Conservation (phyloP, 2,797 vertebrate genomes). For the Prunella strophiata region DNA sequence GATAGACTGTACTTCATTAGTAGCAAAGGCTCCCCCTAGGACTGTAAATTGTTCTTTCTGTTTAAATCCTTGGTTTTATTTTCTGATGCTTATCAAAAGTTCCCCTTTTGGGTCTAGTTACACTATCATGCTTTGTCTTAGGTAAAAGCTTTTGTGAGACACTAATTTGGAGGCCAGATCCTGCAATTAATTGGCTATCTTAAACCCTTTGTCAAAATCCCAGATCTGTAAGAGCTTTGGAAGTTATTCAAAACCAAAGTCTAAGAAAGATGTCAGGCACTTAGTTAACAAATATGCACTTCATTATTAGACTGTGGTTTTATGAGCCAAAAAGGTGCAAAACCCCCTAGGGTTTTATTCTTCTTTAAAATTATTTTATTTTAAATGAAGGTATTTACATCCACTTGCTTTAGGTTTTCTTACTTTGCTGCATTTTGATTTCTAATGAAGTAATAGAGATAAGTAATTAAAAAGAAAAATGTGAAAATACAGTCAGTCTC, state of each 20-base stretch:
- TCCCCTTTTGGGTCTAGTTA: not conserved
- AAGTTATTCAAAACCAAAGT: not conserved
- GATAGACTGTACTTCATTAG: not conserved
- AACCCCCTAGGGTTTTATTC: not conserved
- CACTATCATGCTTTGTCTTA: not conserved
- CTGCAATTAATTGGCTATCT: not conserved
- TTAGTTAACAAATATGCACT: not conserved
- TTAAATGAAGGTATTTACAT: not conserved
- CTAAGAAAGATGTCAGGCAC: not conserved
- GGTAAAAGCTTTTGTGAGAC: not conserved
- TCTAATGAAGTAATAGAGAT: not conserved
- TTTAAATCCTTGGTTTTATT: conserved; percentile 3
- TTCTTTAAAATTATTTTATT: not conserved
- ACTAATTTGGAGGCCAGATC: not conserved
- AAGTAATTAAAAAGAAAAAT: not conserved
- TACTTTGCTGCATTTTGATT: not conserved
- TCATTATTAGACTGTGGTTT: not conserved
- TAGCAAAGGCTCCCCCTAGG: not conserved
- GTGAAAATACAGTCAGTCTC: not conserved
- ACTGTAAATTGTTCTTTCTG: not conserved
- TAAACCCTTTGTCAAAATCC: not conserved
- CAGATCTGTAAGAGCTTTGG: not conserved
- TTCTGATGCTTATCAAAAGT: not conserved
- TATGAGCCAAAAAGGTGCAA: not conserved
- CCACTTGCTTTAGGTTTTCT: not conserved